Percentiles rank a stretch among this genome's conserved stretches.
Evolutionary conservation across 2,888 invertebrate genomes (phyloP).

Genomic region (Dendrolimus houi): DNA sequence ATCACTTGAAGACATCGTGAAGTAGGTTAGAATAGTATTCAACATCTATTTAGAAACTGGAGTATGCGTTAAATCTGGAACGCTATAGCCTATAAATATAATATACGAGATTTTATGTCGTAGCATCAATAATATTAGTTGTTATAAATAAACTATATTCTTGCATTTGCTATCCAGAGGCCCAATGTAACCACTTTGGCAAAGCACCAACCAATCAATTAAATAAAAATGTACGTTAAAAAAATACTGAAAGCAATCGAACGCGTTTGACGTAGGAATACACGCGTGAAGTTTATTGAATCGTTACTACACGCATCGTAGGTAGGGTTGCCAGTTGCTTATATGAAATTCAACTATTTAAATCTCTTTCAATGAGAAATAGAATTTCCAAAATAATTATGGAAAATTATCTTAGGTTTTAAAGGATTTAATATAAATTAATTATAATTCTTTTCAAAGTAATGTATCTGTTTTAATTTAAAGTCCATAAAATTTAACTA

Average conservation of each 20-base stretch:
- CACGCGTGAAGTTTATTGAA: neutral
- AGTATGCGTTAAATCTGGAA: neutral
- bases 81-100: neutral
- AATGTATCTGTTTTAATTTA: no score
- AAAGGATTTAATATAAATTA: no score
- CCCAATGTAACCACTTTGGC: constrained; percentile 13
- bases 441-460: no score
- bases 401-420: no score
- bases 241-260: neutral
- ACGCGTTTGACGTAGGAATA: neutral
- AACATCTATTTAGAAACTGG: neutral
- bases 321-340: neutral
- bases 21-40: neutral
- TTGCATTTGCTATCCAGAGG: neutral
- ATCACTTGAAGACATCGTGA: neutral
- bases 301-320: constrained; percentile 1
- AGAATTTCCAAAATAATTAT: neutral
- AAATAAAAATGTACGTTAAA: constrained; percentile 8
- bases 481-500: no score
- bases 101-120: neutral
- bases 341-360: neutral
- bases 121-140: neutral
- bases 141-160: constrained; percentile 5
- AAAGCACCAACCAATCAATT: constrained; percentile 17
- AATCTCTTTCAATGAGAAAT: neutral